These are phyloP conservation scores for Epsilonema sp. DNA, from an alignment of 2,888 invertebrate genomes.

Conservation along the genomic window DNA sequence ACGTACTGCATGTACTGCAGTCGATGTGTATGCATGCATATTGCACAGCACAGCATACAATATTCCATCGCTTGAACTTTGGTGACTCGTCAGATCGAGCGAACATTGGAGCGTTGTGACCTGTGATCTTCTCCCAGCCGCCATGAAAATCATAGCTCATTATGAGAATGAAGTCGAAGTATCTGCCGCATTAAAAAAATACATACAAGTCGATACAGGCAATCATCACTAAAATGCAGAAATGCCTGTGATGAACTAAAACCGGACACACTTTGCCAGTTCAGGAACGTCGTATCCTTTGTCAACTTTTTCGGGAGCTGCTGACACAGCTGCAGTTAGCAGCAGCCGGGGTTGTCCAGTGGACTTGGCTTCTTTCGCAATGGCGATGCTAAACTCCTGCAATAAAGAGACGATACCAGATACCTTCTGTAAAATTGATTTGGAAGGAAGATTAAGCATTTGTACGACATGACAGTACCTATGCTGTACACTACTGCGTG, in stretches of 20 bases:
- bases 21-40: no score
- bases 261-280: constrained; percentile 36
- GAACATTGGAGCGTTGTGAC: constrained; percentile 6
- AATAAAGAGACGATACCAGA: no score
- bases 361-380: constrained; percentile 44
- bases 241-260: not conserved
- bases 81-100: not conserved
- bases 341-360: not conserved
- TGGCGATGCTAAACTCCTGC: no score
- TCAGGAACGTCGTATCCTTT: constrained; percentile 2
- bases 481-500: no score
- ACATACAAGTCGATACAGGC: no score
- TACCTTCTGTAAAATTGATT: no score
- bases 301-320: not conserved
- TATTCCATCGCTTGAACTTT: constrained; percentile 16
- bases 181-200: no score
- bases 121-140: constrained; percentile 5
- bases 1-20: no score
- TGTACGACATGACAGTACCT: no score
- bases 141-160: constrained; percentile 9
- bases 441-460: no score
- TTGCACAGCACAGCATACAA: no score
- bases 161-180: constrained; percentile 3
- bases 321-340: constrained; percentile 6
- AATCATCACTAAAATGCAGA: not conserved